Evolutionary conservation across 2,113 vertebrate genomes (phyloP), one percentile per base, ranked within the genome.

Genomic region (Martes martes): DNA sequence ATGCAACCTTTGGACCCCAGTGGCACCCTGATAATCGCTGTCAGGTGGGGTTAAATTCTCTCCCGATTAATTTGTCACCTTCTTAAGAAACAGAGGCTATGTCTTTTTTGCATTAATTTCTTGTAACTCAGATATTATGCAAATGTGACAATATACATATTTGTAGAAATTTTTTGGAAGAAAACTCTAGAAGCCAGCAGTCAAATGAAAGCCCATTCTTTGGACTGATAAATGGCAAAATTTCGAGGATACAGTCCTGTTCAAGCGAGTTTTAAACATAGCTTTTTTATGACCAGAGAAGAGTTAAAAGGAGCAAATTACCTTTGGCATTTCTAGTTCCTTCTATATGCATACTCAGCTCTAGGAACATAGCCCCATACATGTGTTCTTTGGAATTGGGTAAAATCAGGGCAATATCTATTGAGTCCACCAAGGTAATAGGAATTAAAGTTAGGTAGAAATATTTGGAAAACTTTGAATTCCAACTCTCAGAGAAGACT

Each of bases 71-170:
- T 59, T 36, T 82, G n/a, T 73, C 45, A 87, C 52, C 33, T 71
- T 23, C 21, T 67, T 52, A 57, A 73, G 52, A 87, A 90, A 79
- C 19, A 94, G 52, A 14, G 36, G 52, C 26, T 4, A 0, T 36
- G 18, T 59, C 47, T 47, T 96, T n/a, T 97, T 63, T 92, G 86
- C n/a, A 94, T 7, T 90, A 31, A 65, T 91, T 55, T 94, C 59
- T 21, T 91, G 5, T 21, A 90, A 52, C 15, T 90, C 81, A 57
- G 47, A 42, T 90, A 94, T 39, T 80, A 83, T 11, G 23, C 19
- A 95, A 96, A 73, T 11, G 57, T 33, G 18, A 73, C 28, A 65
- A 15, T 67, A 63, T 33, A 31, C 4, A 15, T 50, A 95, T 81
- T 61, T 78, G 31, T 71, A 91, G 16, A 86, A 67, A 69, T 33